These are phyloP conservation scores for Gallinago undulata DNA, from an alignment of 2,113 vertebrate species.

Conservation along the genomic window DNA sequence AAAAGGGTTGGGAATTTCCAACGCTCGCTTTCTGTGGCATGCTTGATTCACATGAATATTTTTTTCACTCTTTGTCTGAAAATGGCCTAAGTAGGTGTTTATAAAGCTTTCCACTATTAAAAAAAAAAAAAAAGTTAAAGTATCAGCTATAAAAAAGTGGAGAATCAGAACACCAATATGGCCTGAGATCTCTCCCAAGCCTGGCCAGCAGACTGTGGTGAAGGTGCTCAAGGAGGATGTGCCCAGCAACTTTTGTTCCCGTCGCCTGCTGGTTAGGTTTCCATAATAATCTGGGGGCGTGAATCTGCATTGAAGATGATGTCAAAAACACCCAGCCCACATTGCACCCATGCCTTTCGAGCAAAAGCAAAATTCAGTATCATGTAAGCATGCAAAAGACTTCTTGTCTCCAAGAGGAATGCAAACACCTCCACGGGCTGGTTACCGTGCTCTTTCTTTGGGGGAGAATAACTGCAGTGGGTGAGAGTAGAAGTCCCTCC, in stretches of 20 bases:
- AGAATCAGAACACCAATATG: not conserved
- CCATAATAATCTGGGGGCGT: not conserved
- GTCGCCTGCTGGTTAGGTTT: not conserved
- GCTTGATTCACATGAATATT: not conserved
- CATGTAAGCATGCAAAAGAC: not conserved
- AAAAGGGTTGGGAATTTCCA: not conserved
- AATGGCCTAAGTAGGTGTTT: not conserved
- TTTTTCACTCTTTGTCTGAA: not conserved
- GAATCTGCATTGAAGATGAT: not conserved
- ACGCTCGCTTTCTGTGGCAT: not conserved
- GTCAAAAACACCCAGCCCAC: not conserved
- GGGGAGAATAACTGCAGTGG: not conserved
- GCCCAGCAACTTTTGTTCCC: not conserved
- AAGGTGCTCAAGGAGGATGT: not conserved
- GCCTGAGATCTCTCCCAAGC: not conserved
- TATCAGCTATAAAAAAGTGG: not conserved
- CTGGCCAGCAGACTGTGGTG: not conserved
- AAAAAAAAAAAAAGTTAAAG: not conserved
- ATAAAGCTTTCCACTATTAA: not conserved
- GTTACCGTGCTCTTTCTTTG: not conserved
- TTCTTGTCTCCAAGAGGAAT: not conserved
- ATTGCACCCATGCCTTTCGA: not conserved
- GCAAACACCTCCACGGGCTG: not conserved
- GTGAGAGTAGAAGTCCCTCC: not conserved
- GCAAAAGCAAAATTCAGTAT: not conserved